phyloP scores from a whole-genome alignment of 1,140 invertebrate genomes.

The Chymomyza costata region DNA sequence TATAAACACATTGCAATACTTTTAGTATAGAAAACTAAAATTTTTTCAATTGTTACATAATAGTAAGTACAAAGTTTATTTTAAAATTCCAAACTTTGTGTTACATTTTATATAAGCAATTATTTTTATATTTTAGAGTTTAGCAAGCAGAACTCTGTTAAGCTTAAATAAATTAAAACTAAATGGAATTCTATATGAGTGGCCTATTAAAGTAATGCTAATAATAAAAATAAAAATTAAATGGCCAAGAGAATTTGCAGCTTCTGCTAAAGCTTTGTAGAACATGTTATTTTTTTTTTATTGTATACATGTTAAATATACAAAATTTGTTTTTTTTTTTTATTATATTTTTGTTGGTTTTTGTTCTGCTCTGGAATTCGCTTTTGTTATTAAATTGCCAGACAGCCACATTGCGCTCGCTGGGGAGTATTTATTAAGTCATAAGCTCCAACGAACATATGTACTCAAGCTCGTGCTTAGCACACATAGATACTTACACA shows the following conservation, averaged over 20 bases:
- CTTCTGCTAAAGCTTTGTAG: neutral
- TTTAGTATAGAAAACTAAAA: no score
- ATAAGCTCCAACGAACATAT: constrained; percentile 37
- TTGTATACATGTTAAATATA: neutral
- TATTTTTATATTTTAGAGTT: no score
- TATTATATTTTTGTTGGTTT: constrained; percentile 2
- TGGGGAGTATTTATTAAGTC: constrained; percentile 69
- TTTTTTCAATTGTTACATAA: no score
- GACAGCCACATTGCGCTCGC: constrained; percentile 51
- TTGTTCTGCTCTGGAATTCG: constrained; percentile 22
- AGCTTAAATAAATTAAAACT: neutral
- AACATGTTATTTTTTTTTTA: no score
- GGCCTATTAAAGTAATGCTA: neutral
- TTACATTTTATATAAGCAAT: no score
- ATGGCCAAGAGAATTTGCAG: neutral
- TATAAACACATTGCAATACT: no score
- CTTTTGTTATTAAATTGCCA: constrained; percentile 69
- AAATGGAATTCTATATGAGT: no score
- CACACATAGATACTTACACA: neutral
- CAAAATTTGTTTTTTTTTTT: neutral
- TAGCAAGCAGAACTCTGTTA: neutral
- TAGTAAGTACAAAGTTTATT: no score
- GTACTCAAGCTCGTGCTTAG: neutral
- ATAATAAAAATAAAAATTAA: neutral
- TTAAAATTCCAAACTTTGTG: no score